These are phyloP conservation scores for Cichlasoma orientale DNA, from an alignment of 2,797 vertebrate species.

Conservation along the genomic window DNA sequence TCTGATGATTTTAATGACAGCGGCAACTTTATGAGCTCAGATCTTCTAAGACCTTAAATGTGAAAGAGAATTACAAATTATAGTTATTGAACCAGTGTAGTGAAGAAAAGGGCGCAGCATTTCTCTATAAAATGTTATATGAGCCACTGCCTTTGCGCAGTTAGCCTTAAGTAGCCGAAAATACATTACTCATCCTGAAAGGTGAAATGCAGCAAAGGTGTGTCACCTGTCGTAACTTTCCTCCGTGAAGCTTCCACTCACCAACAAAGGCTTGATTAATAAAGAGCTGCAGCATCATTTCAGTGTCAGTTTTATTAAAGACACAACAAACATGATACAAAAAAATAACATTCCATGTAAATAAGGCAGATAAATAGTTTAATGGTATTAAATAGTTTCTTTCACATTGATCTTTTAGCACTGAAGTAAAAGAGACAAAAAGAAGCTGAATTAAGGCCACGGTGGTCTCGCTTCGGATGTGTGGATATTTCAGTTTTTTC, in stretches of 20 bases:
- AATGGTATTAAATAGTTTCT: slow-evolving; percentile 42
- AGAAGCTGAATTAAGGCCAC: slow-evolving; percentile 7
- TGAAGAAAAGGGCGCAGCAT: not conserved
- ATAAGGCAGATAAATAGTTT: slow-evolving; percentile 66
- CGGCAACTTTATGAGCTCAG: not conserved
- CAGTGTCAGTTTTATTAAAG: slow-evolving; percentile 59
- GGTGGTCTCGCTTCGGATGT: not conserved
- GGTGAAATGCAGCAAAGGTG: not conserved
- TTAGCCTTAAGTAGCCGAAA: not conserved
- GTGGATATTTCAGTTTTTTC: not conserved
- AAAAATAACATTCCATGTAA: slow-evolving; percentile 28
- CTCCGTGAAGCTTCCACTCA: not conserved
- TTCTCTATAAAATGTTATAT: not conserved
- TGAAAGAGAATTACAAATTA: not conserved
- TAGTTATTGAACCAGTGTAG: not conserved
- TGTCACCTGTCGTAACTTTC: not conserved
- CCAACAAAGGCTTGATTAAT: not conserved
- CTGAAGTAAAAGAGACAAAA: slow-evolving; percentile 5
- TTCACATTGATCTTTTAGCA: slow-evolving; percentile 68
- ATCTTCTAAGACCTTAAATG: not conserved
- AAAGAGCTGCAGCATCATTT: not conserved
- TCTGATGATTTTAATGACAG: not conserved
- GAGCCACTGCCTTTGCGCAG: not conserved
- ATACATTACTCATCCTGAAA: not conserved
- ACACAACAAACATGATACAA: slow-evolving; percentile 44